Conservation (phyloP, 2,113 vertebrate species). For the Ploceus nigricollis region DNA sequence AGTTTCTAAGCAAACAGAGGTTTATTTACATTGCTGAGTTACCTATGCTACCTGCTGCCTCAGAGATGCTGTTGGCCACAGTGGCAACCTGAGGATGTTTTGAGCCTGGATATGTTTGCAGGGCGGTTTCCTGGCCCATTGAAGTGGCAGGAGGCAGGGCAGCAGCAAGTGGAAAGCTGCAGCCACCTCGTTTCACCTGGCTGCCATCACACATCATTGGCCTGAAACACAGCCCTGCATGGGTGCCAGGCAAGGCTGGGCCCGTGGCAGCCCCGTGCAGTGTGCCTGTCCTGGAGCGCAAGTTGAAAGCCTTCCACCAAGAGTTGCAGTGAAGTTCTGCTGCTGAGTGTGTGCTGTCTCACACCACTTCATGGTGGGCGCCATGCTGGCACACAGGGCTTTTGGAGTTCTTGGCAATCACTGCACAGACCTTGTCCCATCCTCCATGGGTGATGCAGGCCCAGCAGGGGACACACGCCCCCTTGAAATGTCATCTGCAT, state of each 20-base stretch:
- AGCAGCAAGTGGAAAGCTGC: not conserved
- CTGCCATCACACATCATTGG: accelerated
- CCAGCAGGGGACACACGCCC: not conserved
- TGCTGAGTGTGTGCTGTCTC: not conserved
- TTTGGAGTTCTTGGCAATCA: not conserved
- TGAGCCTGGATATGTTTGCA: not conserved
- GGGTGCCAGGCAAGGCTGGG: not conserved
- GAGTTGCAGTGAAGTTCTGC: not conserved
- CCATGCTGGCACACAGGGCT: not conserved
- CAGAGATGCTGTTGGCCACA: accelerated
- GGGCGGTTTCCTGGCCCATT: not conserved
- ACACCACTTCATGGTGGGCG: not conserved
- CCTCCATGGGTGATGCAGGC: accelerated
- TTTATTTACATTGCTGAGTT: not conserved
- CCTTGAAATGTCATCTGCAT: not conserved
- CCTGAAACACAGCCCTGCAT: not conserved
- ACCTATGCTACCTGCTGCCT: not conserved
- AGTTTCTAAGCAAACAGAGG: not conserved
- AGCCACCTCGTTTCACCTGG: not conserved
- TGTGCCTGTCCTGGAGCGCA: not conserved
- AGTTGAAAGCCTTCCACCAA: not conserved
- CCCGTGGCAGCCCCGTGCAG: accelerated
- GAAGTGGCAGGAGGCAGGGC: not conserved
- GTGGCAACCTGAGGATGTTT: not conserved
- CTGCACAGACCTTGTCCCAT: not conserved